Evolutionary conservation across 2,113 vertebrate species (phyloP), one percentile per base, ranked within the genome.

Genomic region (Eulemur macaco): DNA sequence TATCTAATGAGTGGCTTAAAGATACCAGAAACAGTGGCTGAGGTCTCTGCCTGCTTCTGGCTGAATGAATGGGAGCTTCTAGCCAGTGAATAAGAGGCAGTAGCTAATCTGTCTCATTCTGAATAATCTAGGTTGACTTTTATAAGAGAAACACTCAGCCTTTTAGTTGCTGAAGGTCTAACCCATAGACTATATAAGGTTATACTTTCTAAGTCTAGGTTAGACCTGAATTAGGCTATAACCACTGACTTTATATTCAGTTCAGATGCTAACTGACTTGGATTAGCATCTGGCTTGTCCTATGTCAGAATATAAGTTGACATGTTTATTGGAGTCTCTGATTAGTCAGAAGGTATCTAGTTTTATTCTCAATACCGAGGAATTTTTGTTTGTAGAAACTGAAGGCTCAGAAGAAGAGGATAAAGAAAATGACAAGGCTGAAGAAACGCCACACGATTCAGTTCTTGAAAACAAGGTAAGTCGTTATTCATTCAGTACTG

Each of bases 331-430:
- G 50, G 39, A 82, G 74, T 92, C 34, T 93, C 37, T 83, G 54
- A 93, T 45, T 76, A 85, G 68, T 17, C 13, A 95, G 39, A 39
- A 76, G 47, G 25, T 66, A 84, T 34, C 15, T 39, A 92, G 39
- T 86, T 64, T 20, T 73, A 14, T 96, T 95, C 78, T 98, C 91
- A 97, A 94, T 97, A 81, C 71, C 93, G 60, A 64, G 73, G 91
- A 95, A 34, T 95, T 97, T 96, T 39, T 95, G 42, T 45, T 98
- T 96, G 81, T 97, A 98, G 99, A 99, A 86, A 98, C 98, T 12
- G 99, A 99, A 63, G 99, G 99, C 15, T 99, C 98, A 27, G 99
- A 99, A 58, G 99, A 99, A 0, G 98, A 99, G 0, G 99, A 99
- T n/a, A 99, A 99, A 34, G 99, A 99, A 87, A 98, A 98, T 50